Evolutionary conservation across 1,140 invertebrate species (phyloP).

Genomic region (Halesus radiatus): DNA sequence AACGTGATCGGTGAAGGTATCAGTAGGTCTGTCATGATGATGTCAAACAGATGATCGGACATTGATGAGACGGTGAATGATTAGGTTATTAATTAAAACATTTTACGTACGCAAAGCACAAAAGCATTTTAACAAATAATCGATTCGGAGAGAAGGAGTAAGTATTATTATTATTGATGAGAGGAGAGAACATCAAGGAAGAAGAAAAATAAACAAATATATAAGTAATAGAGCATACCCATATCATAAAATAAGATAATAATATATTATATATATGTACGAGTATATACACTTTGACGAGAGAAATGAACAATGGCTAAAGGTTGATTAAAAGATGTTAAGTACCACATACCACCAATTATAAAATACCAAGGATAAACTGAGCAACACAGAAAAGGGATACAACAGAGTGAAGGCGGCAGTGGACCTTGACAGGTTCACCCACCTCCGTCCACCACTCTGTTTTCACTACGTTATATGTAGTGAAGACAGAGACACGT

Average conservation of each 20-base stretch:
- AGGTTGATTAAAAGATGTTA: conserved; percentile 17
- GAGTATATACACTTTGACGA: conserved; percentile 26
- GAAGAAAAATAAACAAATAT: conserved; percentile 53
- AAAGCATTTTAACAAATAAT: conserved; percentile 36
- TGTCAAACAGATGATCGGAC: neutral
- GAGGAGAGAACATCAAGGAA: conserved; percentile 50
- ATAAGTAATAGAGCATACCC: conserved; percentile 50
- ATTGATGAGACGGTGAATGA: neutral
- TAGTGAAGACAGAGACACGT: no score
- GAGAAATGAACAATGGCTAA: conserved; percentile 20
- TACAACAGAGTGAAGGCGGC: conserved; percentile 31
- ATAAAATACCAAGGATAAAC: conserved; percentile 33
- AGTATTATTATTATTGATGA: conserved; percentile 49
- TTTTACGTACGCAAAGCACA: conserved; percentile 32
- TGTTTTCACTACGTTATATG: neutral
- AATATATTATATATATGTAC: neutral
- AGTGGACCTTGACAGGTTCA: neutral
- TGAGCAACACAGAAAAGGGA: conserved; percentile 33
- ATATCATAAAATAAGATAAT: conserved; percentile 22
- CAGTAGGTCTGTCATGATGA: neutral
- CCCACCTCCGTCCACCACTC: neutral
- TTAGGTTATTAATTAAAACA: conserved; percentile 26
- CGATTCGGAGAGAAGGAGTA: conserved; percentile 22
- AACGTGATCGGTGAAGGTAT: neutral
- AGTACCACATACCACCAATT: conserved; percentile 31